These are phyloP conservation scores for Hyperopisus bebe DNA, from an alignment of 2,113 vertebrate genomes.

Conservation along the genomic window DNA sequence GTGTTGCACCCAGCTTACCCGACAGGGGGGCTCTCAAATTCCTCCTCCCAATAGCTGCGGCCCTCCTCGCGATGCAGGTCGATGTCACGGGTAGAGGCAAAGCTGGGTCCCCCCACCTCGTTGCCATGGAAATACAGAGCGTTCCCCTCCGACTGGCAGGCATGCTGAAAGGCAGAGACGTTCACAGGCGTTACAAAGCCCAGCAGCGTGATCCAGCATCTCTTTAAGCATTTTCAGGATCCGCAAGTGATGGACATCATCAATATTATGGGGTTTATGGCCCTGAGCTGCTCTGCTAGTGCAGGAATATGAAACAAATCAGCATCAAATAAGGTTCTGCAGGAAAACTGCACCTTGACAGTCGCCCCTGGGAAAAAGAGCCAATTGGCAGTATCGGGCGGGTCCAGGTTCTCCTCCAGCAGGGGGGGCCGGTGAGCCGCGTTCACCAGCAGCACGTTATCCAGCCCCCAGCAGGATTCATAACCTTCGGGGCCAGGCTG, in stretches of 20 bases:
- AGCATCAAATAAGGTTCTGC: neutral
- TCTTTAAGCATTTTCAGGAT: neutral
- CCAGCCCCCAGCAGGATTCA: slow-evolving; percentile 93
- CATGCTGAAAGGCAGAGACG: slow-evolving; percentile 72
- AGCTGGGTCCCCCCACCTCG: slow-evolving; percentile 79
- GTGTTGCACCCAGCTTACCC: slow-evolving; percentile 61
- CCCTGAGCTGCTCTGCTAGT: neutral
- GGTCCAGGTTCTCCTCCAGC: slow-evolving; percentile 89
- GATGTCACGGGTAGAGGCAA: slow-evolving; percentile 82
- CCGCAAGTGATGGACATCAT: neutral
- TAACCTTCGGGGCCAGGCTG: slow-evolving; percentile 76
- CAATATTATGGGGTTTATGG: neutral
- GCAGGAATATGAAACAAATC: neutral
- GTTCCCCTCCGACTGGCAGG: slow-evolving; percentile 95
- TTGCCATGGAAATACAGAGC: slow-evolving; percentile 92
- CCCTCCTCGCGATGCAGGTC: slow-evolving; percentile 86
- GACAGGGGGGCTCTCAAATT: slow-evolving; percentile 84
- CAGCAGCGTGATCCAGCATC: neutral
- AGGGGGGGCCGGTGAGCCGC: slow-evolving; percentile 76
- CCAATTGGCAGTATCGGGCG: slow-evolving; percentile 93
- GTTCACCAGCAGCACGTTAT: slow-evolving; percentile 88
- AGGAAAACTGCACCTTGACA: slow-evolving; percentile 71
- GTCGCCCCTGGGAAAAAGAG: slow-evolving; percentile 97
- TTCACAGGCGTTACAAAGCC: neutral
- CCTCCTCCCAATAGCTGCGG: slow-evolving; percentile 89